Evolutionary conservation across 2,797 vertebrate species (phyloP), one percentile per base, ranked within the genome.

Genomic region (Microtus agrestis): DNA sequence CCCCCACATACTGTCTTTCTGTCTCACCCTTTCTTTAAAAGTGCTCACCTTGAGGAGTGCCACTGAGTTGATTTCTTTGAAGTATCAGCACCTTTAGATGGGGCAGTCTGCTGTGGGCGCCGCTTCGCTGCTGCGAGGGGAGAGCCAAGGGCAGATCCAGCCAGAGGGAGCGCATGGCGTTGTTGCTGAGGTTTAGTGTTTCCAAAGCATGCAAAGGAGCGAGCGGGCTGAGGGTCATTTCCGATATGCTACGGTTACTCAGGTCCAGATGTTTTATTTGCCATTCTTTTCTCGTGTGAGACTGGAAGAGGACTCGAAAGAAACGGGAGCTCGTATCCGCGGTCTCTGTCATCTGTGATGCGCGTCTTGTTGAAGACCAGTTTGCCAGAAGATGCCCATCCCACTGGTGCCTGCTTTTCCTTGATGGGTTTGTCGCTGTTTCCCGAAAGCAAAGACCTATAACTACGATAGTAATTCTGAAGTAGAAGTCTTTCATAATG

Each of bases 11-110:
- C 61, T 31, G 54, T 76, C n/a, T 56, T 56, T 85, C 37, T 88
- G 10, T 51, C 34, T 69, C 93, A 17, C 23, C 37, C n/a, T 0
- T 31, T 25, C 91, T 76, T 73, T 67, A 71, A 37, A 63, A 37
- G 3, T 23, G 91, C 98, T 98, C 98, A 99, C 99, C 99, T 97
- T 97, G 97, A 95, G 99, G 99, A 96, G 99, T 93, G 85, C 93
- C 61, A 2, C 95, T 95, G 10, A 99, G 98, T 56, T 98, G 98
- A 98, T 99, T 99, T 98, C 98, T 98, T 97, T 99, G 98, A 94
- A 98, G 96, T 97, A 98, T 99, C 59, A 99, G 95, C 94, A 98
- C 96, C 98, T 99, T 98, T 96, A 99, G 98, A 98, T 97, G 84
- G 25, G 98, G 99, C 97, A 99, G 98, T 98, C 99, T 8, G 94